Conservation (phyloP, 2,797 vertebrate species). For the Neosilurus mollespiculum region DNA sequence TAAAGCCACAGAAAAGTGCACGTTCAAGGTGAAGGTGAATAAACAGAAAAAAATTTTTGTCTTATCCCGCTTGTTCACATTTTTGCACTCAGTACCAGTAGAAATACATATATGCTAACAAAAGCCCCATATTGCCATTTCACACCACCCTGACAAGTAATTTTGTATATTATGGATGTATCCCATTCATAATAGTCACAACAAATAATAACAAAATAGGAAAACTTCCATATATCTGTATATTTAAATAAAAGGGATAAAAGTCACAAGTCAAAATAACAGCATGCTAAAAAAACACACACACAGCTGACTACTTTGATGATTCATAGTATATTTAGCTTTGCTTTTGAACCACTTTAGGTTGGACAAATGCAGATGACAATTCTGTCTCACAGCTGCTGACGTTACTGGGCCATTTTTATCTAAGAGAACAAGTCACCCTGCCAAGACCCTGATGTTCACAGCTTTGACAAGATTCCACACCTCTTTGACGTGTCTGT, state of each 20-base stretch:
- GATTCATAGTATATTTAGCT: conserved; percentile 7
- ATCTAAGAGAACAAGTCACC: conserved; percentile 69
- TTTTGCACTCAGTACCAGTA: too few relatives aligned
- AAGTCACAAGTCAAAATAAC: background rate
- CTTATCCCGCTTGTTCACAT: too few relatives aligned
- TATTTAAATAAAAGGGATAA: background rate
- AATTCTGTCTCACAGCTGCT: conserved; percentile 81
- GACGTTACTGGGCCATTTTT: conserved; percentile 87
- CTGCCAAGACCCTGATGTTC: conserved; percentile 57
- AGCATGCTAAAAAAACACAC: background rate
- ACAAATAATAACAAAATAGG: background rate
- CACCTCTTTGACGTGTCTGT: conserved; percentile 60
- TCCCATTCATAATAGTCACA: background rate
- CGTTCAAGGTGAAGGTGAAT: too few relatives aligned
- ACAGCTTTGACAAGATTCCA: conserved; percentile 60
- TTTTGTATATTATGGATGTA: background rate
- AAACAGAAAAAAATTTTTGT: too few relatives aligned
- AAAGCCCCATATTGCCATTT: too few relatives aligned
- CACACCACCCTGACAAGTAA: background rate
- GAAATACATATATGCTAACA: background rate
- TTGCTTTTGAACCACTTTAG: conserved; percentile 19
- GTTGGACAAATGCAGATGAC: conserved; percentile 60
- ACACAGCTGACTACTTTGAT: background rate
- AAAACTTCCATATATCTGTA: background rate
- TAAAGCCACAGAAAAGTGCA: too few relatives aligned